A percentile compares a stretch with the other conserved stretches of the same genome.
Conservation (phyloP, 2,113 vertebrate genomes). For the Phalacrocorax brasilianus region DNA sequence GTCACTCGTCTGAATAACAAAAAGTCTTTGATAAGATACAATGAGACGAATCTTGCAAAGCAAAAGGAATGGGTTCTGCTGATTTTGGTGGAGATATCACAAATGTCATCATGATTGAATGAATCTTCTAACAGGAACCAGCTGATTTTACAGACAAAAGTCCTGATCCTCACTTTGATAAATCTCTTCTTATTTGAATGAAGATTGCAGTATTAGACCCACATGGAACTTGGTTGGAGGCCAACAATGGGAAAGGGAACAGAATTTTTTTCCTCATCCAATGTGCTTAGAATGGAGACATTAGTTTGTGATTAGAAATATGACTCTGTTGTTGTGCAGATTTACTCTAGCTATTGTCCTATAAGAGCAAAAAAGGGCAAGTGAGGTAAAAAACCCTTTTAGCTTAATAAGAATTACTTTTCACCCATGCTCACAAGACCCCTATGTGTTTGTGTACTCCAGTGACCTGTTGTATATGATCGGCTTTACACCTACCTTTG, state of each 20-base stretch:
- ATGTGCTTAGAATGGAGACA: neutral
- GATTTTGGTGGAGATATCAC: slow-evolving; percentile 58
- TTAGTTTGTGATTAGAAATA: slow-evolving; percentile 36
- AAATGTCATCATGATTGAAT: slow-evolving; percentile 46
- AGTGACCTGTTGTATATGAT: neutral
- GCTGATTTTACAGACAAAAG: slow-evolving; percentile 59
- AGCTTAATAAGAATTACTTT: neutral
- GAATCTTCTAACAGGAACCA: slow-evolving; percentile 60
- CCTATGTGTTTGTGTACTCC: neutral
- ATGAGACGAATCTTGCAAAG: neutral
- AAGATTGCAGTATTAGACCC: slow-evolving; percentile 45
- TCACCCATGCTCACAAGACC: neutral
- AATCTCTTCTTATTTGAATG: slow-evolving; percentile 50
- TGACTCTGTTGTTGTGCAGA: slow-evolving; percentile 10
- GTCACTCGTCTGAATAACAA: neutral
- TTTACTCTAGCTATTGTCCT: slow-evolving; percentile 11
- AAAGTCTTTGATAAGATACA: slow-evolving; percentile 43
- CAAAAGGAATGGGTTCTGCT: slow-evolving; percentile 46
- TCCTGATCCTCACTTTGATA: slow-evolving; percentile 42
- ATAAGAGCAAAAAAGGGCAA: neutral
- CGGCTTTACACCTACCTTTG: neutral
- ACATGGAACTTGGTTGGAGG: slow-evolving; percentile 37
- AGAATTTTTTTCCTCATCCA: neutral
- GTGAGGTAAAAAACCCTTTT: slow-evolving; percentile 1
- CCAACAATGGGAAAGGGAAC: slow-evolving; percentile 2